phyloP scores from a whole-genome alignment of 2,113 vertebrate species.

The Poeciliopsis occidentalis region DNA sequence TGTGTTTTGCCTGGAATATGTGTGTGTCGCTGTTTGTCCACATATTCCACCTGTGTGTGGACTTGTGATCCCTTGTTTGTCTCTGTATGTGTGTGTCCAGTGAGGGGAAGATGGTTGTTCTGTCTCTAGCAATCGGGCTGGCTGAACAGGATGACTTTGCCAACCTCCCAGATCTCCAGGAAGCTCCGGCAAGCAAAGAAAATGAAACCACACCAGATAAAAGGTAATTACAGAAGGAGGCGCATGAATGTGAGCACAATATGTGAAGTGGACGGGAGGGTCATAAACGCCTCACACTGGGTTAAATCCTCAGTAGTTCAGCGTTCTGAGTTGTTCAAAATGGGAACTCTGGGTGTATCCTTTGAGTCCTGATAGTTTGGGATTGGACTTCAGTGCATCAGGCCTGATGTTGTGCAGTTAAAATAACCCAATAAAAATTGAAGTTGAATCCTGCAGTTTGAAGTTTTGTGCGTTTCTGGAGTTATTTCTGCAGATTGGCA shows the following conservation, averaged over 20 bases:
- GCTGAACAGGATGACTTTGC: constrained; percentile 99
- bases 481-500: neutral
- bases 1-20: constrained; percentile 11
- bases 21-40: constrained; percentile 35
- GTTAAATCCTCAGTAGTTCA: neutral
- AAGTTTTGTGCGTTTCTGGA: neutral
- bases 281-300: neutral
- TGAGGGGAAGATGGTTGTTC: constrained; percentile 99
- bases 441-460: neutral
- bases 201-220: constrained; percentile 90
- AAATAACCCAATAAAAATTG: too few species aligned
- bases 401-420: neutral
- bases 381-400: neutral
- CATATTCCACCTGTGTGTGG: constrained; percentile 45
- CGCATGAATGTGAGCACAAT: constrained; percentile 13
- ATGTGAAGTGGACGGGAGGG: neutral
- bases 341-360: neutral
- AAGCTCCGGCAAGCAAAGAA: constrained; percentile 90
- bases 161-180: constrained; percentile 99
- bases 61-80: constrained; percentile 57
- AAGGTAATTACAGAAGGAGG: constrained; percentile 84
- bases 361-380: neutral
- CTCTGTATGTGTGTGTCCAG: constrained; percentile 78
- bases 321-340: neutral
- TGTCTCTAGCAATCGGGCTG: constrained; percentile 97